These are phyloP conservation scores for Varecia variegata DNA, from an alignment of 2,797 vertebrate species.

Conservation along the genomic window DNA sequence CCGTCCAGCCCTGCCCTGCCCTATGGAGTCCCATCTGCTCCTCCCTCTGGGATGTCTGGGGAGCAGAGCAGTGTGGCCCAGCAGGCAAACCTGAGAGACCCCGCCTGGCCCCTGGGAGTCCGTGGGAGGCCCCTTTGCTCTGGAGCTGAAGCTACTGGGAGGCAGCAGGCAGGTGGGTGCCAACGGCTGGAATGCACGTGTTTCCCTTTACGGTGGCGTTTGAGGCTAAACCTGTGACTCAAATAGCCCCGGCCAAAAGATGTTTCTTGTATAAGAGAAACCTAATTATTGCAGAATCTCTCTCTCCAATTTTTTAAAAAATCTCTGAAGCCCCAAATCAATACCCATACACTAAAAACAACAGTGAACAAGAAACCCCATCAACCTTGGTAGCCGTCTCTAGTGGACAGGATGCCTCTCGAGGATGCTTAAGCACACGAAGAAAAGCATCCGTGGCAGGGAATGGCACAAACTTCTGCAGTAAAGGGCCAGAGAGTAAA, in stretches of 20 bases:
- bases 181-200: background rate
- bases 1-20: background rate
- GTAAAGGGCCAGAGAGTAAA: background rate
- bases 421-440: background rate
- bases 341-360: background rate
- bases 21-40: too few relatives aligned
- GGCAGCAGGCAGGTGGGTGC: background rate
- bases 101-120: background rate
- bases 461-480: too few relatives aligned
- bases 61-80: background rate
- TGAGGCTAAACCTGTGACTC: background rate
- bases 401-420: background rate
- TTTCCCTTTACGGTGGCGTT: background rate
- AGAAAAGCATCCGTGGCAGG: background rate
- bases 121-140: background rate
- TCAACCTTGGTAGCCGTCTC: rapidly evolving
- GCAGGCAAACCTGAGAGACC: background rate
- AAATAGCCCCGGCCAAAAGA: background rate
- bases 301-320: background rate
- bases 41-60: background rate
- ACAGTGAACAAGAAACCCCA: too few relatives aligned
- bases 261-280: background rate
- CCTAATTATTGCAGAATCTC: background rate
- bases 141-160: background rate
- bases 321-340: background rate